A percentile compares a stretch with the other conserved stretches of the same genome.
Conservation (phyloP, 2,888 invertebrate genomes). For the Yponomeuta malinellus region DNA sequence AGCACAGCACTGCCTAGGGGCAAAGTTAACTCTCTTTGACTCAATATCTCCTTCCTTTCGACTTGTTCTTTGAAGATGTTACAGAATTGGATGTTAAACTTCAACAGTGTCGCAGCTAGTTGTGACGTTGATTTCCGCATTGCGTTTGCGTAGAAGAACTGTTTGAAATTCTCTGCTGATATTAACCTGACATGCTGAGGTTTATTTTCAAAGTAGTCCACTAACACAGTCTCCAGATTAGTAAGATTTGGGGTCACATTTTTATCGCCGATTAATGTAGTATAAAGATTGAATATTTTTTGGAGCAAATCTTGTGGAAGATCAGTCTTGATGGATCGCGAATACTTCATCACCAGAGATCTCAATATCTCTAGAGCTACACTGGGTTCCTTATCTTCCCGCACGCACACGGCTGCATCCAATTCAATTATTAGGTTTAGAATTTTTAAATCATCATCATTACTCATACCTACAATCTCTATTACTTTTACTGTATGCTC, state of each 20-base stretch:
- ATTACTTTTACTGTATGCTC: slow-evolving; percentile 58
- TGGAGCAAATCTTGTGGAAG: slow-evolving; percentile 47
- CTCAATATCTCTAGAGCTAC: slow-evolving; percentile 69
- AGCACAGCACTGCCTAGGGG: slow-evolving; percentile 73
- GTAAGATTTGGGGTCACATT: slow-evolving; percentile 63
- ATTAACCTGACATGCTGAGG: slow-evolving; percentile 75
- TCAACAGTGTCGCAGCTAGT: slow-evolving; percentile 75
- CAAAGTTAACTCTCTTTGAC: slow-evolving; percentile 78
- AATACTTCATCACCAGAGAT: slow-evolving; percentile 62
- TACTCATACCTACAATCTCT: slow-evolving; percentile 50
- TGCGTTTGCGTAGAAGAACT: slow-evolving; percentile 67
- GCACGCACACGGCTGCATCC: slow-evolving; percentile 48
- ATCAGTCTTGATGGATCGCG: slow-evolving; percentile 42
- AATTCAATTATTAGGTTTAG: slow-evolving; percentile 54
- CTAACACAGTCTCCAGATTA: slow-evolving; percentile 71
- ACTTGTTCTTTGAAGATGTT: slow-evolving; percentile 64
- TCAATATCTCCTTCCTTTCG: slow-evolving; percentile 55
- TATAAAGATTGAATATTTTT: slow-evolving; percentile 59
- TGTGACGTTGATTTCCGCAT: slow-evolving; percentile 74
- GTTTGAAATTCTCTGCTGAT: slow-evolving; percentile 67
- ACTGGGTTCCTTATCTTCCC: slow-evolving; percentile 65
- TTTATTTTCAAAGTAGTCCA: slow-evolving; percentile 75
- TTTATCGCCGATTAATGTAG: slow-evolving; percentile 52
- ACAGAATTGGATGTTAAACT: slow-evolving; percentile 65
- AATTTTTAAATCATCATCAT: slow-evolving; percentile 57